phyloP scores from a whole-genome alignment of 2,113 vertebrate genomes.

The Orycteropus afer region DNA sequence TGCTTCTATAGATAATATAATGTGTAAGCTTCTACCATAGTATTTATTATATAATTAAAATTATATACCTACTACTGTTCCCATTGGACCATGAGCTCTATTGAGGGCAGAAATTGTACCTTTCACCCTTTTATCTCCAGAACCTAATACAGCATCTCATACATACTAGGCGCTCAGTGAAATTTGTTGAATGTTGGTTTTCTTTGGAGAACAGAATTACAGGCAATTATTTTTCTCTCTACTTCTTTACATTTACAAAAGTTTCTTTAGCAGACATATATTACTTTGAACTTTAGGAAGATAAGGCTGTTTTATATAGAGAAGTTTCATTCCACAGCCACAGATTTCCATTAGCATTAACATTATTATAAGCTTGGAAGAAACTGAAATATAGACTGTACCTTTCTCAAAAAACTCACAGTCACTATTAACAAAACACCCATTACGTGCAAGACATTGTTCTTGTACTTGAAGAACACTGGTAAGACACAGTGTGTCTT shows the following conservation, averaged over 20 bases:
- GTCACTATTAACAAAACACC: background rate
- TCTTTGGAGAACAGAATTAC: slow-evolving; percentile 37
- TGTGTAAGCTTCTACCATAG: background rate
- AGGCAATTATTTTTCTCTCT: slow-evolving; percentile 33
- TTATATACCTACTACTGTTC: background rate
- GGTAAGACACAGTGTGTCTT: background rate
- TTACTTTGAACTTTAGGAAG: slow-evolving; percentile 47
- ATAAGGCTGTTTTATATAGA: background rate
- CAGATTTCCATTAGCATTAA: background rate
- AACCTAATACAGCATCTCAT: background rate
- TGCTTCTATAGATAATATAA: background rate
- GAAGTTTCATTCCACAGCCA: background rate
- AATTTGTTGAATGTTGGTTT: slow-evolving; percentile 46
- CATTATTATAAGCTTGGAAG: background rate
- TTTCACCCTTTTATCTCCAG: slow-evolving; percentile 41
- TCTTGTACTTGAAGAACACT: background rate
- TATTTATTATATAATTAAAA: background rate
- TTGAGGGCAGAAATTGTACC: background rate
- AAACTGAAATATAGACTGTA: background rate
- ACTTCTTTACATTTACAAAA: background rate
- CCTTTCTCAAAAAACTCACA: background rate
- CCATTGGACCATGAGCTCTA: background rate
- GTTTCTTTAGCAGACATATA: background rate
- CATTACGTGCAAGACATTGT: background rate
- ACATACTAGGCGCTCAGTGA: background rate